These are phyloP conservation scores for Aphidius gifuensis DNA, from an alignment of 1,140 invertebrate genomes.

Conservation along the genomic window DNA sequence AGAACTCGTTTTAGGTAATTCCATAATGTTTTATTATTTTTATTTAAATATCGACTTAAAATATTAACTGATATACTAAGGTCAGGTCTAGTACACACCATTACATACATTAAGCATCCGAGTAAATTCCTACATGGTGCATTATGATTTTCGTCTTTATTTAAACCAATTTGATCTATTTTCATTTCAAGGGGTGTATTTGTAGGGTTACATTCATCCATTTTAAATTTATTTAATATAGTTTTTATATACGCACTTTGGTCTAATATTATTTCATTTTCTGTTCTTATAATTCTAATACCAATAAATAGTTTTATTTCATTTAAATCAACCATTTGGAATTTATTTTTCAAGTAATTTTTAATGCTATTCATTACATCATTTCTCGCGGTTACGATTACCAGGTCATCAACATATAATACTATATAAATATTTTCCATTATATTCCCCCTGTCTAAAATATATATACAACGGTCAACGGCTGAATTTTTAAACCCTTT, in stretches of 20 bases:
- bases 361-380: slow-evolving; percentile 16
- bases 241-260: slow-evolving; percentile 19
- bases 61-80: slow-evolving; percentile 18
- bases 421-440: slow-evolving; percentile 28
- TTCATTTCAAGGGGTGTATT: slow-evolving; percentile 20
- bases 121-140: slow-evolving; percentile 18
- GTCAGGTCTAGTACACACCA: slow-evolving; percentile 22
- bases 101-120: slow-evolving; percentile 17
- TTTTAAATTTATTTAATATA: slow-evolving; percentile 24
- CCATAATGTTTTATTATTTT: slow-evolving; percentile 31
- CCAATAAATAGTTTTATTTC: slow-evolving; percentile 27
- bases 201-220: slow-evolving; percentile 21
- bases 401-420: slow-evolving; percentile 23
- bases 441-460: slow-evolving; percentile 10
- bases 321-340: slow-evolving; percentile 24
- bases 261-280: slow-evolving; percentile 15
- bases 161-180: slow-evolving; percentile 20
- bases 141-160: slow-evolving; percentile 11
- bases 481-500: not conserved
- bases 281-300: slow-evolving; percentile 19
- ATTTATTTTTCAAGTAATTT: slow-evolving; percentile 17
- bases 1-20: slow-evolving; percentile 35
- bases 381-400: slow-evolving; percentile 8
- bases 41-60: slow-evolving; percentile 18
- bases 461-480: slow-evolving; percentile 24